Base-by-base conservation (phyloP, 2,888 invertebrate species). In the Alcis repandata region DNA sequence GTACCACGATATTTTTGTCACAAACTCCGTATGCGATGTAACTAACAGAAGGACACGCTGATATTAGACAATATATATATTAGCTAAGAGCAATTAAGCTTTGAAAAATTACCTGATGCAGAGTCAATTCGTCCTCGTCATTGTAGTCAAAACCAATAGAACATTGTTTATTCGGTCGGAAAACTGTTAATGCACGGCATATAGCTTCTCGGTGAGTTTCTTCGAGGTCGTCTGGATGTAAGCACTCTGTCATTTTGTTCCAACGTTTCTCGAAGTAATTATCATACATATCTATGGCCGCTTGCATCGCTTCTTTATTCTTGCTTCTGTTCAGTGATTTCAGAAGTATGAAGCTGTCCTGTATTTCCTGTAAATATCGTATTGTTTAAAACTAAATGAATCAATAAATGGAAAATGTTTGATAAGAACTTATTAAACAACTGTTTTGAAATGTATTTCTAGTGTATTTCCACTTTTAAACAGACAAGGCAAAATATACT, bases 251-350 rank as follows among this genome's bases (percentile, higher is more conserved):
- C 10, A 10, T 0, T 0, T 11, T 11, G n/a, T 54, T 22, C 46
- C 48, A 49, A 1, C 32, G 17, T 10, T 1, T 15, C 13, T 33
- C 15, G 15, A 62, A 15, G 11, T 56, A 51, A 1, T 43, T 15
- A 10, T 62, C 43, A 10, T 62, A 62, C 22, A n/a, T 41, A 8
- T 43, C 17, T 33, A 62, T 49, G 0, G 49, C 56, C 2, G 32
- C 17, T 4, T 32, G 33, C 36, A 62, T 62, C 3, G 43, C 51
- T 15, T 20, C 20, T 9, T 54, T 62, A 10, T 62, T 49, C 36
- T 54, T 56, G 15, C 62, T 62, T 9, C 36, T 56, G 54, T 62
- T 62, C n/a, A 62, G 32, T 1, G 43, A 15, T 43, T 57, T 62
- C 13, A 62, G 19, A 0, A 32, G 9, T 10, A 49, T 17, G 15